Percentiles rank a stretch among this genome's conserved stretches.
phyloP scores from a whole-genome alignment of 2,888 invertebrate genomes.

The Sphaerophoria taeniata region DNA sequence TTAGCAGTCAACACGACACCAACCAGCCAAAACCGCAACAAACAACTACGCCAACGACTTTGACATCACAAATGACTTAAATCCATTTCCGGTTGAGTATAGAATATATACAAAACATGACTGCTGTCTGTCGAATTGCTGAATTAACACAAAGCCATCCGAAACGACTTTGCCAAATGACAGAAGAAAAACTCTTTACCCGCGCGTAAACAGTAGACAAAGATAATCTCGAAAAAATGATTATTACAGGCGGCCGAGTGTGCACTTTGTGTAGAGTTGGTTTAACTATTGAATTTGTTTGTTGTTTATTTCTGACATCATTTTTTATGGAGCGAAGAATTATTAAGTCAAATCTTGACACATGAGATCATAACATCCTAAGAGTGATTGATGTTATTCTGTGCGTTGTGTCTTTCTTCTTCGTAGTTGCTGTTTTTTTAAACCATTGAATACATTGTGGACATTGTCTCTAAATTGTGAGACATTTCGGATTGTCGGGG shows the following conservation, averaged over 20 bases:
- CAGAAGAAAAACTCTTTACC: neutral
- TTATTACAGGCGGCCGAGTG: slow-evolving; percentile 16
- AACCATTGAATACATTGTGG: no score
- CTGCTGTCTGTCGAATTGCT: neutral
- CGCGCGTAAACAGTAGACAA: neutral
- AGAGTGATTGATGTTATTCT: neutral
- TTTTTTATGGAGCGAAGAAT: slow-evolving; percentile 42
- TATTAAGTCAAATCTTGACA: slow-evolving; percentile 66
- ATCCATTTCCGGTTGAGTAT: slow-evolving; percentile 27
- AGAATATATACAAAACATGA: slow-evolving; percentile 10
- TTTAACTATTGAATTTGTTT: slow-evolving; percentile 31
- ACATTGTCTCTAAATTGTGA: no score
- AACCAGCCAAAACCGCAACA: neutral
- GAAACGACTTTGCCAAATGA: neutral
- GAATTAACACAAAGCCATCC: neutral
- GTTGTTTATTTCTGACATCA: slow-evolving; percentile 38
- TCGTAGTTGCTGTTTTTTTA: no score
- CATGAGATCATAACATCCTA: slow-evolving; percentile 62
- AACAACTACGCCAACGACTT: neutral
- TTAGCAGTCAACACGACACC: slow-evolving; percentile 21
- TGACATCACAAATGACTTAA: slow-evolving; percentile 8
- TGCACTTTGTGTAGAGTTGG: neutral
- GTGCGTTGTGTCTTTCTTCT: no score
- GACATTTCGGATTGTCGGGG: neutral
- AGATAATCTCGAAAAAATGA: slow-evolving; percentile 13